Evolutionary conservation across 2,888 invertebrate species (phyloP), one percentile per base, ranked within the genome.

Genomic region (Syritta pipiens): DNA sequence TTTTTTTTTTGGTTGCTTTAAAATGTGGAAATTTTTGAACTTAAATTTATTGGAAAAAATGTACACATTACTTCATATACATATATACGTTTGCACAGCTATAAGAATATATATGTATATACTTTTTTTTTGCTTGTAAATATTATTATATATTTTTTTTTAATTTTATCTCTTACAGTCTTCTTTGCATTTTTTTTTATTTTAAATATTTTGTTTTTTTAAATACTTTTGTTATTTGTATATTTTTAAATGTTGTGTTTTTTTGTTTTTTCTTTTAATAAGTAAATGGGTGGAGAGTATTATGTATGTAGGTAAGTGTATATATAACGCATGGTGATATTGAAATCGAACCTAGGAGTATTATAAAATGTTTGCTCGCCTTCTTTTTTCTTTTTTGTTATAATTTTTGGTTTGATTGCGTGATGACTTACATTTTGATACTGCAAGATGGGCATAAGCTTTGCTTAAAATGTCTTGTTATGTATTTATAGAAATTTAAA

Each of bases 371-470:
- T 63, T 53, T 49, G 71, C 48, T 35, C 46, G 12, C 46, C 28
- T 53, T 24, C 10, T 49, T 69, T 10, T 30, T 32, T 30, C 20
- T 65, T 7, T 53, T 59, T 44, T 63, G 4, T 55, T 14, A 35
- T 35, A 62, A 51, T 35, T 35, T 63, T 72, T 62, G 42, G 55
- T 71, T 71, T 53, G 57, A 53, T 69, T 76, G 63, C 62, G 63
- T 60, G 71, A 20, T 49, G 37, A 48, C 40, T 37, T 62, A 62
- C 68, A 40, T 28, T 51, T 37, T 24, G 49, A 53, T 26, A 28
- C 14, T 60, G 68, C 60, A 68, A 68, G 53, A 68, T 44, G 71
- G n/a, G 71, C 59, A 57, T 63, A 71, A 71, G 71, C 76, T 77
- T 59, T 26, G 57, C 57, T 77, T 71, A 7, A 44, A n/a, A n/a